A percentile compares a stretch with the other conserved stretches of the same genome.
These are phyloP conservation scores for Helicoverpa armigera DNA, from an alignment of 1,140 invertebrate species.

Conservation along the genomic window DNA sequence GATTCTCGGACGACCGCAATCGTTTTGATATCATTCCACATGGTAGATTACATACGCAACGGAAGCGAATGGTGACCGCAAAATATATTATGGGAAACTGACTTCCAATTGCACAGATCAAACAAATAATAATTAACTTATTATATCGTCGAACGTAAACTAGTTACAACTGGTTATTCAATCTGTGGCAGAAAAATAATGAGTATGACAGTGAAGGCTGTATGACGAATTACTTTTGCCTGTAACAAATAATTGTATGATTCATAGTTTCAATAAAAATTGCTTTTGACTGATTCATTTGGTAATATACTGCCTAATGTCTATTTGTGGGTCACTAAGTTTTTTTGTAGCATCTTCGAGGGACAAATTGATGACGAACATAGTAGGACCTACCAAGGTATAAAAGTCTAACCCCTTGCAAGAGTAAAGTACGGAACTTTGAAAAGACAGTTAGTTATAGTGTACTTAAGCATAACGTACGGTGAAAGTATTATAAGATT, in stretches of 20 bases:
- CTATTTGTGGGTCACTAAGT: background rate
- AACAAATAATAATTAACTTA: conserved; percentile 44
- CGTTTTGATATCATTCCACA: conserved; percentile 72
- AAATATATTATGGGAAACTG: conserved; percentile 56
- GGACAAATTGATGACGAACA: too few species aligned
- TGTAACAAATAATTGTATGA: conserved; percentile 24
- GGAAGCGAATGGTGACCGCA: conserved; percentile 69
- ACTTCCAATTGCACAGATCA: conserved; percentile 31
- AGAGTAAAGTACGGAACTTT: conserved; percentile 36
- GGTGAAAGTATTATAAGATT: conserved; percentile 52
- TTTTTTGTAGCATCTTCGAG: too few species aligned
- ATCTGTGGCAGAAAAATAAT: conserved; percentile 38
- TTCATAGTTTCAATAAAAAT: conserved; percentile 32
- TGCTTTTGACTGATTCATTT: conserved; percentile 29
- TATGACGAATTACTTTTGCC: conserved; percentile 43
- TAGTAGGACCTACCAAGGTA: too few species aligned
- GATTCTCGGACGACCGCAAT: conserved; percentile 75
- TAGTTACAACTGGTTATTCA: conserved; percentile 27
- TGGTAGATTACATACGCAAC: conserved; percentile 78
- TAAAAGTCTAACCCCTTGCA: background rate
- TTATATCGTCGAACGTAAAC: conserved; percentile 24
- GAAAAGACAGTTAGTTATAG: conserved; percentile 50
- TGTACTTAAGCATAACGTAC: conserved; percentile 49
- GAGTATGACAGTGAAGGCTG: conserved; percentile 43
- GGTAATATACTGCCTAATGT: background rate